Base-by-base conservation (phyloP, 1,140 invertebrate genomes). In the Coenobita brevimanus region DNA sequence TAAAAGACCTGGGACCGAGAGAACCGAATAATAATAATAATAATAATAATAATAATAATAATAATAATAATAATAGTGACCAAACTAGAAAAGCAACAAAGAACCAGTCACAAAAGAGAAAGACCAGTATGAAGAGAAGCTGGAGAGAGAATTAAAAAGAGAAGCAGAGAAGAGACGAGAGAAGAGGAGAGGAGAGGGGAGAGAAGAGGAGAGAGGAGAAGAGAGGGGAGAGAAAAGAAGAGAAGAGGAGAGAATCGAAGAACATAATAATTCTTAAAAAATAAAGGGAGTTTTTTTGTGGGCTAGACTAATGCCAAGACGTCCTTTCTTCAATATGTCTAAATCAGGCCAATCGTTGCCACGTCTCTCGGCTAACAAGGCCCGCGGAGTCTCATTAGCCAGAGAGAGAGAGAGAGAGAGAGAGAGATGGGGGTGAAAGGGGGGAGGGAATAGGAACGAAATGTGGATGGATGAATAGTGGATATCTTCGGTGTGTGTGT, bases 261-360 rank as follows among this genome's bases (percentile, higher is more conserved):
- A 57, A 38, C 54, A 86, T 79, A 46, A 79, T 75, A 83, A 83
- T 83, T 83, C 81, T 57, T 83, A 73, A 83, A 83, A 83, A 83
- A 83, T 83, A 21, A n/a, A n/a, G n/a, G n/a, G n/a, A n/a, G n/a
- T n/a, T n/a, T n/a, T 62, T 76, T 41, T 38, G 41, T 46, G 60
- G 57, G 33, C 43, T 60, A 87, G 79, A 87, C 85, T 87, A 87
- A 87, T 87, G 85, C 69, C 38, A 76, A 75, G 57, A 46, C 85
- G 76, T 87, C 79, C 85, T 71, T 87, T 87, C 85, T 71, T 87
- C 85, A 87, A 87, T 80, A 87, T 87, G 85, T 87, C 85, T 64
- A 87, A 87, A 87, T 87, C 85, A 87, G 73, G 75, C 85, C 85
- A 87, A 87, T 87, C 85, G 85, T 71, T 76, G 85, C 80, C 85